Percentiles rank a stretch among this genome's conserved stretches.
These are phyloP conservation scores for Actenoides lindsayi DNA, from an alignment of 2,113 vertebrate genomes.

Conservation along the genomic window DNA sequence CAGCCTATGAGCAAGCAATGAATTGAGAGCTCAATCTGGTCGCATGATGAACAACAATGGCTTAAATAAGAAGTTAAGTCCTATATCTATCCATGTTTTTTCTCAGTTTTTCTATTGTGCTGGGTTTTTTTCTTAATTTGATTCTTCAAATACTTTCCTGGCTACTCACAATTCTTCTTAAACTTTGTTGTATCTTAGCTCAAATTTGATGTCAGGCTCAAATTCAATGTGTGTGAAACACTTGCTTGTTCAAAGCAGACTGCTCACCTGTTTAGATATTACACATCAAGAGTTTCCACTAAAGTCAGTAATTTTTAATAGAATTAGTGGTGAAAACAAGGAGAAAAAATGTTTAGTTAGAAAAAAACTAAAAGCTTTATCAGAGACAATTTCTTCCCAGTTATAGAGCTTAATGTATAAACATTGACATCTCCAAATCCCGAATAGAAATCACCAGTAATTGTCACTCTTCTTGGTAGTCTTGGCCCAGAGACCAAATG, in stretches of 20 bases:
- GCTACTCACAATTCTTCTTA: background rate
- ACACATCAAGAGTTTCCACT: background rate
- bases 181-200: background rate
- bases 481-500: background rate
- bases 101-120: background rate
- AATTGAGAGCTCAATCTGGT: background rate
- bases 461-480: background rate
- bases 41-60: background rate
- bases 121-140: background rate
- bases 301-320: background rate
- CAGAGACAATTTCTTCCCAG: background rate
- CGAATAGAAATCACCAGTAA: background rate
- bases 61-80: background rate
- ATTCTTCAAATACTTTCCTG: background rate
- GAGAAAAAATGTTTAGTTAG: background rate
- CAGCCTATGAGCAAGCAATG: background rate
- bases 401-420: background rate
- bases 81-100: background rate
- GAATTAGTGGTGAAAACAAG: background rate
- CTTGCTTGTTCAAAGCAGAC: background rate
- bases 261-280: background rate
- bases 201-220: background rate
- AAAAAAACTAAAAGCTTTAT: background rate
- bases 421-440: background rate
- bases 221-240: background rate